Evolutionary conservation across 2,113 vertebrate species (phyloP), one percentile per base, ranked within the genome.

Genomic region (Embiotoca jacksoni): DNA sequence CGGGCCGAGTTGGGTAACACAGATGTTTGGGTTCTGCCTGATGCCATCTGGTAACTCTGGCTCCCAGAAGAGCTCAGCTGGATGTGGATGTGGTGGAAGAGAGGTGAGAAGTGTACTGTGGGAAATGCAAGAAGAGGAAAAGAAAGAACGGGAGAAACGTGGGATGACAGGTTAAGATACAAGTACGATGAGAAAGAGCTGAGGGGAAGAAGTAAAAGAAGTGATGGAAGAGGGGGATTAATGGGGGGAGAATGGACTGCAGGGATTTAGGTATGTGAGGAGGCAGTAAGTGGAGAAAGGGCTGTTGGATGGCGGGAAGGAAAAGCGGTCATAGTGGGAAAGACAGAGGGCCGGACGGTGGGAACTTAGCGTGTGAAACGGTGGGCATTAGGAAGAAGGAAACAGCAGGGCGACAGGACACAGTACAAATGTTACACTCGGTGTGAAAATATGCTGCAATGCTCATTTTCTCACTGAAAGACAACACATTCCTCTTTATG

Each of bases 21-120:
- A 85, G 80, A 87, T 92, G 74, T 91, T 78, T 68, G 76, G 80
- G 89, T 88, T 83, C 81, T 66, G 75, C 72, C 46, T 57, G 68
- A 69, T 93, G 86, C 84, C 91, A 92, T 92, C 84, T 92, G 92
- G 91, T 89, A 81, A 76, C 83, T 64, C 60, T 72, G 84, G 75
- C 72, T 78, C 61, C 77, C 59, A 72, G 70, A 54, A 82, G 71
- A 71, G 63, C 54, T 72, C 74, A 62, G 74, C 70, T 79, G 76
- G 85, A 76, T 5, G 7, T 39, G 16, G 81, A 82, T 73, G 73
- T 77, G 52, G 39, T 54, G 59, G 76, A 52, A 57, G 62, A 54
- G 58, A 49, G 57, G 72, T 33, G 41, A 55, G 55, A 39, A 61
- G 56, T n/a, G 50, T 5, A 47, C 36, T 33, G 47, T 44, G 69